These are phyloP conservation scores for Zapus hudsonius DNA, from an alignment of 2,113 vertebrate genomes.

Conservation along the genomic window DNA sequence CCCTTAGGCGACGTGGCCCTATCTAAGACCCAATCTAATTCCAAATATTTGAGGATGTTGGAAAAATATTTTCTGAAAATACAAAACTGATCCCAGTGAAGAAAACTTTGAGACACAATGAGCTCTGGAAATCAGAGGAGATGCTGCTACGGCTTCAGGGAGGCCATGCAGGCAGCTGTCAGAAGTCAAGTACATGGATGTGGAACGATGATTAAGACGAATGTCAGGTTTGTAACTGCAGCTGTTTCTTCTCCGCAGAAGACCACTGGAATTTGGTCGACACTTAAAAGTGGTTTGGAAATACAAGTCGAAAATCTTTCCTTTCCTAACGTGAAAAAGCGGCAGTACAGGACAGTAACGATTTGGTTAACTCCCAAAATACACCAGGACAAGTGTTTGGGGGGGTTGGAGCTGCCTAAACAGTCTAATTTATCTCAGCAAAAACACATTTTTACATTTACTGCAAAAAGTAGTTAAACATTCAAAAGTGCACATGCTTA, in stretches of 20 bases:
- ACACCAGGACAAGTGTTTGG: conserved; percentile 14
- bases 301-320: background rate
- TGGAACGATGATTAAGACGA: background rate
- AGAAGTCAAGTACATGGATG: background rate
- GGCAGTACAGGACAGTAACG: background rate
- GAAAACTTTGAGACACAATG: background rate
- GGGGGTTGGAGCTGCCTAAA: conserved; percentile 55
- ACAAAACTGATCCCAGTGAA: conserved; percentile 23
- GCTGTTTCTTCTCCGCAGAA: conserved; percentile 19
- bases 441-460: conserved; percentile 69
- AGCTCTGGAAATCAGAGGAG: background rate
- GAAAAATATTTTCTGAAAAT: conserved; percentile 51
- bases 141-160: background rate
- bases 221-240: background rate
- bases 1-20: background rate
- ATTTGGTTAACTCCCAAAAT: conserved; percentile 36
- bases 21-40: background rate
- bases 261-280: background rate
- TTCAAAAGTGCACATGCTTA: conserved; percentile 74
- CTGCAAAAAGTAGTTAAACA: conserved; percentile 70
- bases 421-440: conserved; percentile 60
- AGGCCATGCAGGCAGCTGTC: background rate
- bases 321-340: background rate
- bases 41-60: background rate
- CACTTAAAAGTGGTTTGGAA: conserved; percentile 26